These are phyloP conservation scores for Rotaria sp. DNA, from an alignment of 2,888 invertebrate species.

Conservation along the genomic window DNA sequence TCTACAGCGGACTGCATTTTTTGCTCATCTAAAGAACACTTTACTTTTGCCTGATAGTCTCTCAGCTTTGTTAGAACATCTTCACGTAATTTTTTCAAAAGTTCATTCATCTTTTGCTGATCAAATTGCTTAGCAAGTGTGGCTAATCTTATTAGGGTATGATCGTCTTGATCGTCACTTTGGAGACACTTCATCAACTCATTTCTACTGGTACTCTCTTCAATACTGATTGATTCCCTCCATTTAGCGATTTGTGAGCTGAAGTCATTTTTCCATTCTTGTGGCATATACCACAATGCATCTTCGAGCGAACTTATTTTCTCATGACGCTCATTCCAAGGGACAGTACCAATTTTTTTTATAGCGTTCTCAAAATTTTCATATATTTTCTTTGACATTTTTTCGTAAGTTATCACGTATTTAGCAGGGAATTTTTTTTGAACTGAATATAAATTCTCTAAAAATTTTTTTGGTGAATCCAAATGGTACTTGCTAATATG, in stretches of 20 bases:
- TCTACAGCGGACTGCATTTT: not conserved
- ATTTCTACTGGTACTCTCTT: not conserved
- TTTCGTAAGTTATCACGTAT: no score
- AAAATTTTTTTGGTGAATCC: no score
- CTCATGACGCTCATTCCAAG: no score
- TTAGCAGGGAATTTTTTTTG: no score
- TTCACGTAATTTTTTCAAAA: not conserved
- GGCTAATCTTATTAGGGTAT: not conserved
- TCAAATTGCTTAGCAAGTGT: not conserved
- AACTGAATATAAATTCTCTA: no score
- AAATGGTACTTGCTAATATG: no score
- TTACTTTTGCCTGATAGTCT: not conserved
- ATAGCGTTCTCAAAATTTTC: no score
- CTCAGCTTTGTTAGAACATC: not conserved
- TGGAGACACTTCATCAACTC: fast-evolving
- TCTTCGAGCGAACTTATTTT: no score
- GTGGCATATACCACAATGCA: no score
- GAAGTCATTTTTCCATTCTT: no score
- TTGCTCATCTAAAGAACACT: not conserved
- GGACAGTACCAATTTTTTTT: no score
- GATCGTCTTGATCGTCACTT: not conserved
- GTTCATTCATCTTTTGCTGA: not conserved
- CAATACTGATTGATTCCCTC: not conserved
- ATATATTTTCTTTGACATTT: no score
- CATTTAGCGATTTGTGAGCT: not conserved